These are phyloP conservation scores for Leucoptera coffeella DNA, from an alignment of 2,888 invertebrate species.

Conservation along the genomic window DNA sequence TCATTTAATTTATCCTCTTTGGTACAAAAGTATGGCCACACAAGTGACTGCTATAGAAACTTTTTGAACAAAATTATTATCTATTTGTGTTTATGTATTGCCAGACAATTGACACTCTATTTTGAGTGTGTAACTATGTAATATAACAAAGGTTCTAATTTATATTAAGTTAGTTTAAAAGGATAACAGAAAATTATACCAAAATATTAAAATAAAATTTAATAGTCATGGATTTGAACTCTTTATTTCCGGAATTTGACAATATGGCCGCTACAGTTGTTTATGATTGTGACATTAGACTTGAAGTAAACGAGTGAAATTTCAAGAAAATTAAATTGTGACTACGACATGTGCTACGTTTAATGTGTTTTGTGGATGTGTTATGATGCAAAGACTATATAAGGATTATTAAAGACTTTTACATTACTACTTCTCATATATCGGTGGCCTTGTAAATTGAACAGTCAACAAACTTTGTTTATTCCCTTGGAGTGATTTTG, in stretches of 20 bases:
- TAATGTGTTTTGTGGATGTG: constrained; percentile 46
- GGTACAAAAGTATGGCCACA: too few relatives aligned
- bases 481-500: constrained; percentile 40
- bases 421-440: too few relatives aligned
- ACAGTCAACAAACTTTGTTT: constrained; percentile 56
- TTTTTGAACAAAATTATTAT: too few relatives aligned
- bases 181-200: too few relatives aligned
- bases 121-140: too few relatives aligned
- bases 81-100: too few relatives aligned
- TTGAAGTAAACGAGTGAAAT: constrained; percentile 48
- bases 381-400: constrained; percentile 31
- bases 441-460: constrained; percentile 35
- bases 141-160: too few relatives aligned
- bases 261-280: constrained; percentile 52
- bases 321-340: constrained; percentile 40
- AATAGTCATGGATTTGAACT: neutral
- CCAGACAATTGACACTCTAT: too few relatives aligned
- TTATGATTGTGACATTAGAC: constrained; percentile 55
- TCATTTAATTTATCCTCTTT: too few relatives aligned
- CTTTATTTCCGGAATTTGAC: constrained; percentile 23
- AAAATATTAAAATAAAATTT: too few relatives aligned
- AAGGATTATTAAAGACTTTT: constrained; percentile 5
- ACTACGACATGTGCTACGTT: constrained; percentile 45
- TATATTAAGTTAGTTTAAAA: too few relatives aligned
- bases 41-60: too few relatives aligned